Conservation (phyloP, 2,113 vertebrate species). For the Vireo altiloquus region DNA sequence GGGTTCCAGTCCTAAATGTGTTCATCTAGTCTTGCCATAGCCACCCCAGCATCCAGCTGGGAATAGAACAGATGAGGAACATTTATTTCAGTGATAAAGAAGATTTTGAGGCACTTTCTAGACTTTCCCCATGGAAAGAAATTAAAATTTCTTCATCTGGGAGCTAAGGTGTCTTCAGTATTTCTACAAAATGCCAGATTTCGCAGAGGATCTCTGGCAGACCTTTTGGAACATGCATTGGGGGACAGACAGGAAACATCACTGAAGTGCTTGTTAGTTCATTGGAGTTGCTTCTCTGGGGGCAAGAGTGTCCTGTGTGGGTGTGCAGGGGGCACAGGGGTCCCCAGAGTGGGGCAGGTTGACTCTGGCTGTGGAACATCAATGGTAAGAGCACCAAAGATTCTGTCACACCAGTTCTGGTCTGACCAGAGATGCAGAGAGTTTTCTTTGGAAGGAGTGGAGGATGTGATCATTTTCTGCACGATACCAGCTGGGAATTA, state of each 20-base stretch:
- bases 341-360: neutral
- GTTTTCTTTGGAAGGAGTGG: neutral
- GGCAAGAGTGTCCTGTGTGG: neutral
- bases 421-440: neutral
- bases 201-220: neutral
- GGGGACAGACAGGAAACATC: neutral
- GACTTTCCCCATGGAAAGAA: neutral
- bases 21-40: neutral
- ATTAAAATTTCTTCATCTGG: neutral
- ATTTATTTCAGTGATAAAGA: neutral
- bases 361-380: neutral
- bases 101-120: neutral
- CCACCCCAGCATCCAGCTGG: neutral
- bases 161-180: neutral
- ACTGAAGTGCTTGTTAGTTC: neutral
- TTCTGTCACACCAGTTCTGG: neutral
- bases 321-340: neutral
- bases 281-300: neutral
- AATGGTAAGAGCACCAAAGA: neutral
- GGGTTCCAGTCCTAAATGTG: neutral
- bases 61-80: neutral
- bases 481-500: neutral
- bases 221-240: neutral
- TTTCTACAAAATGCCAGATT: neutral
- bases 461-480: neutral